A percentile compares a stretch with the other conserved stretches of the same genome.
These are phyloP conservation scores for Puntigrus tetrazona DNA, from an alignment of 2,113 vertebrate species.

Conservation along the genomic window DNA sequence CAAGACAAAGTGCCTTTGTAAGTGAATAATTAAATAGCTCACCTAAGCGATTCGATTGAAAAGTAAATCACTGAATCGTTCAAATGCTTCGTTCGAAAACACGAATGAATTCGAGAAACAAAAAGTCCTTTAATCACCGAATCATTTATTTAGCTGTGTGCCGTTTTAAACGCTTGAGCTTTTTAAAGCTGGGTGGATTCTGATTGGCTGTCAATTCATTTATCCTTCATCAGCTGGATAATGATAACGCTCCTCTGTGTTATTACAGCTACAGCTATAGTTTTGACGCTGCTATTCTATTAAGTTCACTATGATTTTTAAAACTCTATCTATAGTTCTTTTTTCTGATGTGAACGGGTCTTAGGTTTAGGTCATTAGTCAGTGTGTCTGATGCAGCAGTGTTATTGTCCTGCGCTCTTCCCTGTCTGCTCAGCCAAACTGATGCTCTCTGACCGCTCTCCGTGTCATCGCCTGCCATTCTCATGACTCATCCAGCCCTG, in stretches of 20 bases:
- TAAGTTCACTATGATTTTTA: not conserved
- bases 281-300: not conserved
- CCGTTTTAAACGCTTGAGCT: too few relatives aligned
- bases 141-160: too few relatives aligned
- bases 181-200: too few relatives aligned
- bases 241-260: too few relatives aligned
- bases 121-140: too few relatives aligned
- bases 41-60: not conserved
- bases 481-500: conserved; percentile 10
- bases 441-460: not conserved
- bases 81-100: too few relatives aligned
- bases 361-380: not conserved
- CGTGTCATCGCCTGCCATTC: conserved; percentile 14
- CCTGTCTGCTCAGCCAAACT: not conserved
- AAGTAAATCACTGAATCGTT: too few relatives aligned
- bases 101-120: too few relatives aligned
- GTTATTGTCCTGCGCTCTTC: not conserved
- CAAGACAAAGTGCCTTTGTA: not conserved
- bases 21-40: not conserved
- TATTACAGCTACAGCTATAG: too few relatives aligned
- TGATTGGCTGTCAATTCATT: too few relatives aligned
- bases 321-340: not conserved
- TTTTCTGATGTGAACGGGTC: not conserved
- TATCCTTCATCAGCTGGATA: too few relatives aligned
- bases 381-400: not conserved